Base-by-base conservation (phyloP, 2,797 vertebrate species). In the Sitta carolinensis region DNA sequence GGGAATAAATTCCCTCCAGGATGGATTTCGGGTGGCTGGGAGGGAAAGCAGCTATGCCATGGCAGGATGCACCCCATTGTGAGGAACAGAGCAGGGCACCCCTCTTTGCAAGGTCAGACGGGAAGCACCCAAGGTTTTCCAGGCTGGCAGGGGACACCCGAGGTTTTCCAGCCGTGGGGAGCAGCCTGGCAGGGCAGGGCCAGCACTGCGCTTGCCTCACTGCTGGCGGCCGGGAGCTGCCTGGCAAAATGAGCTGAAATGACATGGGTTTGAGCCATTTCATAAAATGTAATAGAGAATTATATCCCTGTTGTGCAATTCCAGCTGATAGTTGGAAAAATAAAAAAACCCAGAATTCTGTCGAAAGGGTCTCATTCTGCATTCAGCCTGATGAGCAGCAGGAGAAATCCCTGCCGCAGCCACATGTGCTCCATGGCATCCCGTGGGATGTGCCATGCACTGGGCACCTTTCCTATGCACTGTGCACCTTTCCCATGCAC, bases 221-320 rank as follows among this genome's bases (percentile, higher is more conserved):
- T 94, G 68, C 79, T 0, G 2, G 76, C 15, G 1, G 30, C 58
- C 7, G 1, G 78, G 38, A 86, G 66, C 20, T 4, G 34, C 58
- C 84, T 87, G 87, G 54, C 55, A 84, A 86, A 85, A 91, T 6
- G 58, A 89, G 72, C 90, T 93, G 10, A 75, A 92, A 68, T 0
- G 1, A 50, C 47, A 22, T 2, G 14, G 51, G 45, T 80, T 87
- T 83, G 90, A 92, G 76, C 78, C 90, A 61, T 93, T 91, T 84
- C 88, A 87, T 89, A 76, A 88, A 79, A 63, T n/a, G 64, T 84
- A 94, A 85, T 61, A 17, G 42, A 89, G 84, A 94, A 87, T 76
- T 38, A 43, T 43, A 38, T 92, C 88, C 90, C 88, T 5, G 8
- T 63, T 26, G 81, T 88, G 76, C 88, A 76, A 69, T 94, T 95